Percentiles rank a stretch among this genome's conserved stretches.
phyloP scores from a whole-genome alignment of 1,140 invertebrate genomes.

The Drosophila eugracilis region DNA sequence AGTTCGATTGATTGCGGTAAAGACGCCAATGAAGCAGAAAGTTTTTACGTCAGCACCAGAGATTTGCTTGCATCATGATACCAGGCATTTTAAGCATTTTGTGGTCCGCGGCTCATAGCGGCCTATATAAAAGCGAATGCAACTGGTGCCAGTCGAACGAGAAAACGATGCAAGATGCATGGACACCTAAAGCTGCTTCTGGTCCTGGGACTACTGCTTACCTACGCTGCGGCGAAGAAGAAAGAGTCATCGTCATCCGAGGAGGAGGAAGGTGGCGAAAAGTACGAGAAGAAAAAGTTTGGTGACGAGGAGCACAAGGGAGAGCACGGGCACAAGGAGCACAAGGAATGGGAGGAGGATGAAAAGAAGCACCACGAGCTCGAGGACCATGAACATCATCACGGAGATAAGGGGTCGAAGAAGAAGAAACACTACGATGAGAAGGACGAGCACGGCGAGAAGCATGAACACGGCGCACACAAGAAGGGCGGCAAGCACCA shows the following conservation, averaged over 20 bases:
- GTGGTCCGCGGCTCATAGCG: conserved; percentile 41
- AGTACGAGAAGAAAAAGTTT: conserved; percentile 85
- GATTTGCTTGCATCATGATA: conserved; percentile 57
- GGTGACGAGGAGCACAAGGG: conserved; percentile 86
- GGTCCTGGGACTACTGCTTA: conserved; percentile 67
- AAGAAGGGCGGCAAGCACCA: conserved; percentile 90
- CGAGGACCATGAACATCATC: conserved; percentile 87
- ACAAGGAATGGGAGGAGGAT: conserved; percentile 79
- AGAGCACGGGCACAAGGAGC: conserved; percentile 87
- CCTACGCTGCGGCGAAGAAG: conserved; percentile 69
- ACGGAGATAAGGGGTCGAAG: conserved; percentile 87
- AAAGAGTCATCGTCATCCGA: conserved; percentile 72
- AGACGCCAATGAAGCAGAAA: conserved; percentile 50
- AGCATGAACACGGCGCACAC: conserved; percentile 87
- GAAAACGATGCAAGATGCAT: conserved; percentile 51
- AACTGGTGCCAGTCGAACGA: conserved; percentile 26
- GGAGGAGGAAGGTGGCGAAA: conserved; percentile 85
- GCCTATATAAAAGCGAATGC: conserved; percentile 59
- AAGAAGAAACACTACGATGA: conserved; percentile 88
- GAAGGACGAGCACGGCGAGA: conserved; percentile 87
- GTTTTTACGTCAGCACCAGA: conserved; percentile 48
- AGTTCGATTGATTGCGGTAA: conserved; percentile 24
- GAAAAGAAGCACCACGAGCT: conserved; percentile 89
- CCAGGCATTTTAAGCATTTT: conserved; percentile 31
- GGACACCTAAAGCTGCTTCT: conserved; percentile 66